phyloP scores from a whole-genome alignment of 2,113 vertebrate species.

The Helogale parvula region DNA sequence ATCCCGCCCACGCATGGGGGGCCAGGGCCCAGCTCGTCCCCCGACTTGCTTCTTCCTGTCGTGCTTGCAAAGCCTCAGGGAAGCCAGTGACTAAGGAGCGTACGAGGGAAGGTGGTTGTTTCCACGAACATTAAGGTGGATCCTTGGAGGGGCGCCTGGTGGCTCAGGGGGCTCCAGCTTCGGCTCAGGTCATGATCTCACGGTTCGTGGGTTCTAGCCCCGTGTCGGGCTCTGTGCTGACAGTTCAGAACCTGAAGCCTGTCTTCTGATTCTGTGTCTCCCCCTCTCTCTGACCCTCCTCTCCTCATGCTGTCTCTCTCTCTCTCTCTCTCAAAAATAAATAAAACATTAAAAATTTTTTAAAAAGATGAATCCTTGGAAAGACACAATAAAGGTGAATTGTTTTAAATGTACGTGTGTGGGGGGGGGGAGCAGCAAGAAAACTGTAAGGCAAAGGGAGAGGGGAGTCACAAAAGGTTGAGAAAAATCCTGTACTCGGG shows the following conservation, averaged over 20 bases:
- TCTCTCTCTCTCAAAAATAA: too few relatives aligned
- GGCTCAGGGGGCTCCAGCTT: too few relatives aligned
- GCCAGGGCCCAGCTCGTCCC: not conserved
- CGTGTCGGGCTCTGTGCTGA: too few relatives aligned
- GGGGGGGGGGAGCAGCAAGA: not conserved
- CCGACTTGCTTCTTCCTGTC: not conserved
- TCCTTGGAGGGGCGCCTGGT: not conserved
- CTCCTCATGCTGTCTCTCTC: too few relatives aligned
- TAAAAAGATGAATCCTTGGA: not conserved
- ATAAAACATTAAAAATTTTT: too few relatives aligned
- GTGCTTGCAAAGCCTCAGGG: not conserved
- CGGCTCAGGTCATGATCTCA: too few relatives aligned
- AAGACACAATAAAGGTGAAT: not conserved
- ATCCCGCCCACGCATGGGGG: too few relatives aligned
- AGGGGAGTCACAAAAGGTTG: not conserved
- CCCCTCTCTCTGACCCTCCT: too few relatives aligned
- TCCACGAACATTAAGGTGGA: not conserved
- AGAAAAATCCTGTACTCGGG: not conserved
- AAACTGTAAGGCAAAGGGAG: not conserved
- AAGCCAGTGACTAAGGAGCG: not conserved
- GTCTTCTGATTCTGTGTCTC: too few relatives aligned
- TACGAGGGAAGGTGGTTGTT: not conserved
- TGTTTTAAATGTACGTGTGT: not conserved
- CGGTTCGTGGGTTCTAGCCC: too few relatives aligned
- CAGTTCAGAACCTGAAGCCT: too few relatives aligned